phyloP scores from a whole-genome alignment of 2,113 vertebrate species.

The Oncorhynchus tshawytscha region DNA sequence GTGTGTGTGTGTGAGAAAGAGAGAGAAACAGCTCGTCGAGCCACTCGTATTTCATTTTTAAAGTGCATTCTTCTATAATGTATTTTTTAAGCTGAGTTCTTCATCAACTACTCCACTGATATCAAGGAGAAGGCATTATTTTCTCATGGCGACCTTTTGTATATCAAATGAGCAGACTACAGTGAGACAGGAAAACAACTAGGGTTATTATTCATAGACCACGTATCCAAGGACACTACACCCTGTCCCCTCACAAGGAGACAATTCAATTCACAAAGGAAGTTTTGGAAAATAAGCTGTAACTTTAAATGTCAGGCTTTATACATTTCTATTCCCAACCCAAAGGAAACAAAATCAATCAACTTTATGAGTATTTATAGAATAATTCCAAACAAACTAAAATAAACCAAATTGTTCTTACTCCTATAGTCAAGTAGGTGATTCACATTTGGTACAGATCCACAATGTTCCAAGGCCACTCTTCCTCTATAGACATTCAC shows the following conservation, averaged over 20 bases:
- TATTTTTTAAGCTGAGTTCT: too few species aligned
- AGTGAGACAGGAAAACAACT: not conserved
- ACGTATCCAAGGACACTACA: not conserved
- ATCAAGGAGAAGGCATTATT: constrained; percentile 1
- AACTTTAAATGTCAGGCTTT: constrained; percentile 3
- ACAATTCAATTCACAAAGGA: constrained; percentile 22
- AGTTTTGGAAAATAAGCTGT: constrained; percentile 14
- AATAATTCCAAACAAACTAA: constrained; percentile 26
- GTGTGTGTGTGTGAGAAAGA: too few species aligned
- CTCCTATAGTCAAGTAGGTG: constrained; percentile 19
- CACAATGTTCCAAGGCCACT: constrained; percentile 26
- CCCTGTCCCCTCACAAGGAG: constrained; percentile 30
- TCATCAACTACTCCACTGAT: constrained; percentile 5
- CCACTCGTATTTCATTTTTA: not conserved
- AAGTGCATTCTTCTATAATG: not conserved
- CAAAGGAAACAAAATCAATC: constrained; percentile 22
- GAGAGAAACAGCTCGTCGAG: not conserved
- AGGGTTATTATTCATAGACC: not conserved
- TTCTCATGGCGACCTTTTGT: not conserved
- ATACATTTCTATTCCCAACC: constrained; percentile 16
- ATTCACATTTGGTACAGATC: constrained; percentile 23
- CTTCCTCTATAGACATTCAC: constrained; percentile 28
- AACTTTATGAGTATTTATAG: constrained; percentile 32
- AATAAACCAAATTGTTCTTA: constrained; percentile 24
- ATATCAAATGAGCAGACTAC: not conserved